Base-by-base conservation (phyloP, 2,888 invertebrate genomes). In the Noctua janthe region DNA sequence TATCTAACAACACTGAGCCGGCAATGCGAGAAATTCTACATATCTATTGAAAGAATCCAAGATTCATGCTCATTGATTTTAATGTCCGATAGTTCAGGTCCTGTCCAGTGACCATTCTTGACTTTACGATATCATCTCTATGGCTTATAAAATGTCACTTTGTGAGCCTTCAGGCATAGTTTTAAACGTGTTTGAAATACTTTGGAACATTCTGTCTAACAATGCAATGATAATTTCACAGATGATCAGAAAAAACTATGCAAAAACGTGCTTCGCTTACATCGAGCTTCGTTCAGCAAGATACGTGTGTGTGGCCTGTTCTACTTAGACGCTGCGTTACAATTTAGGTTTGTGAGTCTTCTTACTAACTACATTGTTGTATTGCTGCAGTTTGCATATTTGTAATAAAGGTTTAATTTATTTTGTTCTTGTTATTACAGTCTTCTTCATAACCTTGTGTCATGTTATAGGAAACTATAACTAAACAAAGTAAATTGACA, bases 21-120 rank as follows among this genome's bases (percentile, higher is more conserved):
- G 29, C 80, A 79, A 71, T 70, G 70, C 17, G 81, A 79, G 17
- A 51, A 51, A 54, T 82, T 81, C 29, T 83, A 81, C 47, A 10
- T 54, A 10, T 4, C 59, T 23, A 23, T 43, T 20, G 17, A 76
- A 66, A 10, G 0, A 47, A 20, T 47, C 29, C 72, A 54, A 49
- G 67, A 78, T 74, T 15, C 72, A 4, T 71, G 66, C 11, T 7
- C 47, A 47, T 15, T 23, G 2, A 74, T 84, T 43, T 71, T 74
- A 17, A 73, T 17, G 23, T 51, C 62, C 29, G 51, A 62, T 47
- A 71, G 67, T 54, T 67, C 62, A 67, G 78, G 64, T 56, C 10
- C 0, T 43, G 23, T 69, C 8, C 47, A n/a, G 11, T 2, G 1
- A 69, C 15, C 47, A 69, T n/a, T 15, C 1, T 69, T 15, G 69